Evolutionary conservation across 2,113 vertebrate genomes (phyloP).

Genomic region (Ctenodactylus gundi): DNA sequence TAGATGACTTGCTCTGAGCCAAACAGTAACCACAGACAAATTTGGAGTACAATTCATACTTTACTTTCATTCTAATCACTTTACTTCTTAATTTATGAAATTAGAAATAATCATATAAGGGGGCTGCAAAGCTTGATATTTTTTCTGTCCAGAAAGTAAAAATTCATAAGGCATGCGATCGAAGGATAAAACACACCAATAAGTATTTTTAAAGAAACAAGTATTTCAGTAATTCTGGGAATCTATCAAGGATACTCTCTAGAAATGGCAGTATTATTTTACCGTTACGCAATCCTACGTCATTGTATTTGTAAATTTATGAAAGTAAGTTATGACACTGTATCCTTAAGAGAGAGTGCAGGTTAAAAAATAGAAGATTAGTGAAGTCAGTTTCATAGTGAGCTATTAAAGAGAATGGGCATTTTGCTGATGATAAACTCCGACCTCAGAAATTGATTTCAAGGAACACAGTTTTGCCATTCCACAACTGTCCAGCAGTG

Average conservation of each 20-base stretch:
- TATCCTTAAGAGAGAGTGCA: not conserved
- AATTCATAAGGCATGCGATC: not conserved
- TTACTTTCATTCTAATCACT: not conserved
- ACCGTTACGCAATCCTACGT: no score
- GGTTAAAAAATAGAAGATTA: not conserved
- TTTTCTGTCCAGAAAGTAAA: not conserved
- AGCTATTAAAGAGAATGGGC: not conserved
- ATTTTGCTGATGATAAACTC: not conserved
- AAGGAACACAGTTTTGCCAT: not conserved
- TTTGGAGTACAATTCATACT: not conserved
- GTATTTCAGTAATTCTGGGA: not conserved
- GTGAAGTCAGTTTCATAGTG: not conserved
- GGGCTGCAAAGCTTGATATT: not conserved
- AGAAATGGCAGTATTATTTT: not conserved
- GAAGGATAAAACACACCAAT: not conserved
- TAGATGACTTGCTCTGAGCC: not conserved
- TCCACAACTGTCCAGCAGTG: not conserved
- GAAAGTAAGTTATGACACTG: not conserved
- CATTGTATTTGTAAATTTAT: no score
- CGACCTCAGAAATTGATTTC: not conserved
- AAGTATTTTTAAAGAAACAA: not conserved
- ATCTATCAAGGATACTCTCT: not conserved
- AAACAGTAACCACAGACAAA: not conserved
- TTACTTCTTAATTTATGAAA: not conserved
- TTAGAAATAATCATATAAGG: not conserved